A percentile compares a stretch with the other conserved stretches of the same genome.
Evolutionary conservation across 2,888 invertebrate genomes (phyloP).

Genomic region (Branchipolynoe longqiensis): DNA sequence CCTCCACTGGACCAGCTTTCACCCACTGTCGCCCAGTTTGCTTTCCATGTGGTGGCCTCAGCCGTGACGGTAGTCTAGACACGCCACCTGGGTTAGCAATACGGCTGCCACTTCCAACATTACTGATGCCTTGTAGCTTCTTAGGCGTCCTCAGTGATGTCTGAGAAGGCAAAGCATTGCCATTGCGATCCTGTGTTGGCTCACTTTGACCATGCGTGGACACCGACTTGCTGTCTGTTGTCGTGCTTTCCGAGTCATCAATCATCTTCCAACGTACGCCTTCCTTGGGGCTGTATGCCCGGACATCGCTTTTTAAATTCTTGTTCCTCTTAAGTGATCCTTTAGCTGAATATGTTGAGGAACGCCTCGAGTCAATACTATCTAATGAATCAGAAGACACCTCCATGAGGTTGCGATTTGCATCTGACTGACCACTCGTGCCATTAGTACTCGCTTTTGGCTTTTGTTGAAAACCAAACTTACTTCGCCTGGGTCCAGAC

Average conservation of each 20-base stretch:
- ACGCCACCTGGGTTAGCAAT: not conserved
- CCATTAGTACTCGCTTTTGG: not conserved
- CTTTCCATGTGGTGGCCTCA: not conserved
- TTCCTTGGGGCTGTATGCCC: conserved; percentile 32
- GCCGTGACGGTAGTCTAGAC: conserved; percentile 11
- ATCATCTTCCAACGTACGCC: conserved; percentile 53
- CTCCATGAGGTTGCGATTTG: conserved; percentile 48
- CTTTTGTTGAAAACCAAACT: conserved; percentile 10
- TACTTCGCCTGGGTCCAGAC: not conserved
- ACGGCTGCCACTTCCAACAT: not conserved
- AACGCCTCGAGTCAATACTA: conserved; percentile 13
- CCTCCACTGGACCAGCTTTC: conserved; percentile 49
- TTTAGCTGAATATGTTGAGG: not conserved
- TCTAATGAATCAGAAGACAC: conserved; percentile 54
- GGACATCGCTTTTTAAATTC: not conserved
- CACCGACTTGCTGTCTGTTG: conserved; percentile 27
- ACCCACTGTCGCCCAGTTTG: conserved; percentile 43
- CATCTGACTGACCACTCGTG: conserved; percentile 22
- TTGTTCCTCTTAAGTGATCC: not conserved
- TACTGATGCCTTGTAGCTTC: not conserved
- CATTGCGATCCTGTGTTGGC: not conserved
- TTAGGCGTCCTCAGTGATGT: not conserved
- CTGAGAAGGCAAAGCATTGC: conserved; percentile 14
- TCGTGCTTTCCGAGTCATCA: conserved; percentile 53
- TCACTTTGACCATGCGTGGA: conserved; percentile 45